A percentile compares a stretch with the other conserved stretches of the same genome.
phyloP scores from a whole-genome alignment of 1,140 invertebrate genomes.

The Tachypleus tridentatus region DNA sequence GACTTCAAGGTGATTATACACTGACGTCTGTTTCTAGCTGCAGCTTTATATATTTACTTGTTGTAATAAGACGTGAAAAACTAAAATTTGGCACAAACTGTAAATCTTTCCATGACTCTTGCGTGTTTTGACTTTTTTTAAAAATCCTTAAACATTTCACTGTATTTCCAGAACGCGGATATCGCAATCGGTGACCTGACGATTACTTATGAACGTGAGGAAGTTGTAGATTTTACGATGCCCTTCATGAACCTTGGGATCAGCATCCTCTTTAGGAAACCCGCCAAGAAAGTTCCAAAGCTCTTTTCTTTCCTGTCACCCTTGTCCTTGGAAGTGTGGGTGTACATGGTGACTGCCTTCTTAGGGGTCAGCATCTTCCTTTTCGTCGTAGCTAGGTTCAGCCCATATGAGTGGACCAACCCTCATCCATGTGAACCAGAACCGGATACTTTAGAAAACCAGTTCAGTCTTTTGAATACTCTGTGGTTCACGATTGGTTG shows the following conservation, averaged over 20 bases:
- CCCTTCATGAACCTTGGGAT: slow-evolving; percentile 38
- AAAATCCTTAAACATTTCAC: not conserved
- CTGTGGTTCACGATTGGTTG: slow-evolving; percentile 66
- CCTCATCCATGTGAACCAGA: slow-evolving; percentile 62
- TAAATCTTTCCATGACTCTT: not conserved
- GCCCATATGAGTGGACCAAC: slow-evolving; percentile 38
- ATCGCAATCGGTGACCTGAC: slow-evolving; percentile 36
- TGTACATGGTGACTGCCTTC: slow-evolving; percentile 90
- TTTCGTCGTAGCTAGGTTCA: slow-evolving; percentile 71
- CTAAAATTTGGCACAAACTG: too few relatives aligned
- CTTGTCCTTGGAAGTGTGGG: slow-evolving; percentile 59
- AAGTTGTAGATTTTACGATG: slow-evolving; percentile 38
- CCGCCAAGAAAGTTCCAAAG: slow-evolving; percentile 29
- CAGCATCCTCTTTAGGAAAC: slow-evolving; percentile 34
- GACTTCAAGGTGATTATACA: too few relatives aligned
- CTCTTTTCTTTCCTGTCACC: slow-evolving; percentile 35
- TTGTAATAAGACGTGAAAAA: too few relatives aligned
- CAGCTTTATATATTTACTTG: too few relatives aligned
- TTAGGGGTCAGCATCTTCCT: slow-evolving; percentile 82
- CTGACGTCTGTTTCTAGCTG: too few relatives aligned
- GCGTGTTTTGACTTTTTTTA: not conserved
- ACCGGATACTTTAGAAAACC: slow-evolving; percentile 62
- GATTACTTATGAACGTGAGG: slow-evolving; percentile 35
- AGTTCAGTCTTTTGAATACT: slow-evolving; percentile 54
- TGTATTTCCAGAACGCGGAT: slow-evolving; percentile 34